Base-by-base conservation (phyloP, 2,797 vertebrate species). In the Acrocephalus scirpaceus region DNA sequence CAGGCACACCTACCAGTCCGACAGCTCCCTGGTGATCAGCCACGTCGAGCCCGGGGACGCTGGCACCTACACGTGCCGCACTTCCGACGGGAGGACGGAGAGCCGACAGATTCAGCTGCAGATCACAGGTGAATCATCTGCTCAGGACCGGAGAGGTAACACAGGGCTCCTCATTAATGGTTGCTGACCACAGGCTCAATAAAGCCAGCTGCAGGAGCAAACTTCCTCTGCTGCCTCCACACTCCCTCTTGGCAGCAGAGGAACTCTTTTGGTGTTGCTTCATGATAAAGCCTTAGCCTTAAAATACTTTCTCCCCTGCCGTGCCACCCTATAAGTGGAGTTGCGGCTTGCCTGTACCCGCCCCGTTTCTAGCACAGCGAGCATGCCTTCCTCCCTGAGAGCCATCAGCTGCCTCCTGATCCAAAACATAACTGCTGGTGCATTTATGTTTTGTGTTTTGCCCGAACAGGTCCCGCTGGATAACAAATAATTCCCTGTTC, bases 21-120 rank as follows among this genome's bases (percentile, higher is more conserved):
- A 98, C 38, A 94, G 93, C 90, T 98, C 98, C 67, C 93, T 98
- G 71, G 83, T 98, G 42, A 98, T 98, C 97, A 96, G 92, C 86
- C 94, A 97, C 3, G n/a, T 97, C 69, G 32, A 26, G 78, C 77
- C 72, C 0, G 97, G 97, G 87, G 98, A 98, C 0, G 74, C 97
- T 0, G 98, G 98, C 25, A 86, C 34, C 58, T 98, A 98, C 53
- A 95, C 50, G 1, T 98, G 98, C 84, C 94, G 95, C 51, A 48
- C 92, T 65, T 78, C 93, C 44, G 74, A 94, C 1, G 87, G 92
- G 25, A 97, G 72, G 51, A 90, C 2, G 0, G 96, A 93, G 64
- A 92, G 61, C 19, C 89, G 89, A 7, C 93, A 90, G 69, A 93
- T 98, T 64, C 97, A 86, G 32, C 93, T 98, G 47, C 96, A 30